A percentile compares a stretch with the other conserved stretches of the same genome.
phyloP scores from a whole-genome alignment of 1,140 invertebrate species.

The Drosophila varians region DNA sequence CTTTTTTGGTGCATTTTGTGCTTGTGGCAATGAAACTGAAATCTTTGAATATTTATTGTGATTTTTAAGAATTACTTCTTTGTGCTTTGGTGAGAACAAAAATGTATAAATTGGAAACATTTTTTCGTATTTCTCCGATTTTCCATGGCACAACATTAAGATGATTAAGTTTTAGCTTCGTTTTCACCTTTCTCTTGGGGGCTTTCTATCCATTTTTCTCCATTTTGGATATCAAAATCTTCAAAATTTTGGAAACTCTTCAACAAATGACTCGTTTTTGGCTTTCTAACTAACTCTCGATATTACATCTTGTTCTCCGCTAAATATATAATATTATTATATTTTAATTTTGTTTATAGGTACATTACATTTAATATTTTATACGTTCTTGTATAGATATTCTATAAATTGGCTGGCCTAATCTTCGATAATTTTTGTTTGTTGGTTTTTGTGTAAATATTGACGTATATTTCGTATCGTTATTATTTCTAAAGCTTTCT shows the following conservation, averaged over 20 bases:
- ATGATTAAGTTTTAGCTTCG: not conserved
- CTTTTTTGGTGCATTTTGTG: not conserved
- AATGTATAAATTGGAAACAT: not conserved
- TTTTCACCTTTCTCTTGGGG: not conserved
- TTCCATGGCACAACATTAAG: conserved; percentile 2
- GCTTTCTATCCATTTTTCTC: too few relatives aligned
- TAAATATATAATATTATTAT: too few relatives aligned
- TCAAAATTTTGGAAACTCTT: not conserved
- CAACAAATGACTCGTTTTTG: not conserved
- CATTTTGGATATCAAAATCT: too few relatives aligned
- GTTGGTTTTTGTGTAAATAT: conserved; percentile 35
- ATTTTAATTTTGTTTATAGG: not conserved
- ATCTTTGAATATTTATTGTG: not conserved
- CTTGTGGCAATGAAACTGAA: not conserved
- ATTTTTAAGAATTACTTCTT: conserved; percentile 3
- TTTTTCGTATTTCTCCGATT: not conserved
- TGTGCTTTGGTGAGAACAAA: conserved; percentile 1
- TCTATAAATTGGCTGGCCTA: conserved; percentile 27
- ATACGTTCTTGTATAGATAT: conserved; percentile 19
- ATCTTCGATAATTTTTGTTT: conserved; percentile 16
- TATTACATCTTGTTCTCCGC: not conserved
- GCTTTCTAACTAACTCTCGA: not conserved
- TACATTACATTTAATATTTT: conserved; percentile 27
- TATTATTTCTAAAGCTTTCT: conserved; percentile 58
- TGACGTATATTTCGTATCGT: conserved; percentile 15